These are phyloP conservation scores for Enhydra lutris DNA, from an alignment of 2,113 vertebrate genomes.

Conservation along the genomic window DNA sequence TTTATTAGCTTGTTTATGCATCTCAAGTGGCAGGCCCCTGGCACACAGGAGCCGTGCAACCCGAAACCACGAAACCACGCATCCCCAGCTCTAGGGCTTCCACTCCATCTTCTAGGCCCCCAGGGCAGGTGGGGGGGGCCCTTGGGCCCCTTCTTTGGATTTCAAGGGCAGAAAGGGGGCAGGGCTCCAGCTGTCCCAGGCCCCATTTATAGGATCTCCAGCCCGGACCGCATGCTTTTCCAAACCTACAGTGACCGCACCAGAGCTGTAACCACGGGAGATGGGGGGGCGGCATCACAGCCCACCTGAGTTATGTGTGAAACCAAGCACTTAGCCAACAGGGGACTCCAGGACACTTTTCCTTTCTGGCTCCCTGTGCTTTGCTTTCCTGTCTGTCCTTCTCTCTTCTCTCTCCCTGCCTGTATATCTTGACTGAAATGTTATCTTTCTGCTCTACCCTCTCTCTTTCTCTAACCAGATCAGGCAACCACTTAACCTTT, in stretches of 20 bases:
- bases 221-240: not conserved
- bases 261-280: not conserved
- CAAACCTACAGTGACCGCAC: not conserved
- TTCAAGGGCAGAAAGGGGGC: not conserved
- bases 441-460: not conserved
- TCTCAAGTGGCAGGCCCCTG: not conserved
- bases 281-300: not conserved
- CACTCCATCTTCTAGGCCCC: not conserved
- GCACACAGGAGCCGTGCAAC: not conserved
- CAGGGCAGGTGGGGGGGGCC: not conserved
- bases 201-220: not conserved
- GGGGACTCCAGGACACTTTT: not conserved
- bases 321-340: not conserved
- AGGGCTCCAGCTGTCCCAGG: not conserved
- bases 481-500: not conserved
- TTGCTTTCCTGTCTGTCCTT: not conserved
- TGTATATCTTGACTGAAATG: too few species aligned
- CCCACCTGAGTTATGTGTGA: too few species aligned
- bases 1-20: not conserved
- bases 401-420: not conserved
- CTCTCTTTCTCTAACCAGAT: not conserved
- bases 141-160: not conserved
- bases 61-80: rapidly evolving
- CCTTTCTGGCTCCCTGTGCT: too few species aligned
- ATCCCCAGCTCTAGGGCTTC: not conserved